Evolutionary conservation across 2,113 vertebrate species (phyloP).

Genomic region (Otis tarda): DNA sequence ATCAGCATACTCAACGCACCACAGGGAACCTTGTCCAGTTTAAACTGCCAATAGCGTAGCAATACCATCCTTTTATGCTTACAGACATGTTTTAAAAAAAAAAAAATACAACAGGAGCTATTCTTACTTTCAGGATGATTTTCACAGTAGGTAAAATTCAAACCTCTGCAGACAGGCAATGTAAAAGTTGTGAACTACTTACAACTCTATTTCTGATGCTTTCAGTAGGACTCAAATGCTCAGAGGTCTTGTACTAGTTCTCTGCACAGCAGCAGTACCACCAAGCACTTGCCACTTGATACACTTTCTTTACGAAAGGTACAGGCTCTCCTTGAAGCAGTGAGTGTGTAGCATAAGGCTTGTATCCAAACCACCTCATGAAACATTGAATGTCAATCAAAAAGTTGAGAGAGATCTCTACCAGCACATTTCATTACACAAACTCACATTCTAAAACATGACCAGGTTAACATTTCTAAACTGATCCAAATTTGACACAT

Average conservation of each 20-base stretch:
- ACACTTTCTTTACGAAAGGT: background rate
- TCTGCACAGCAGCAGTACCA: background rate
- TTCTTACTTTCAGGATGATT: background rate
- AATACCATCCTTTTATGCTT: background rate
- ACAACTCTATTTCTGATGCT: slow-evolving; percentile 7
- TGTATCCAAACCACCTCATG: background rate
- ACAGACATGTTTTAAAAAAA: background rate
- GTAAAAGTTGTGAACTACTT: background rate
- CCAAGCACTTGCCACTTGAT: background rate
- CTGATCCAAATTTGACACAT: background rate
- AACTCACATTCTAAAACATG: background rate
- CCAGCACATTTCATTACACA: background rate
- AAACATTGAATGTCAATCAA: background rate
- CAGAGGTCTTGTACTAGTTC: background rate
- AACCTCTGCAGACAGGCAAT: background rate
- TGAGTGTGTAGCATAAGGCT: background rate
- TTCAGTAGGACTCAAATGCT: background rate
- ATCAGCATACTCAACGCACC: background rate
- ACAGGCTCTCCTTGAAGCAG: background rate
- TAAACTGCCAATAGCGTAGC: background rate
- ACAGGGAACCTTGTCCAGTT: background rate
- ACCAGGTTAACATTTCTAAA: background rate
- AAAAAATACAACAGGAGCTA: background rate
- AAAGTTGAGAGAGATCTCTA: background rate
- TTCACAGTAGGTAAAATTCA: slow-evolving; percentile 24